Percentiles rank a stretch among this genome's conserved stretches.
Evolutionary conservation across 1,140 invertebrate genomes (phyloP).

Genomic region (Drosophila littoralis): DNA sequence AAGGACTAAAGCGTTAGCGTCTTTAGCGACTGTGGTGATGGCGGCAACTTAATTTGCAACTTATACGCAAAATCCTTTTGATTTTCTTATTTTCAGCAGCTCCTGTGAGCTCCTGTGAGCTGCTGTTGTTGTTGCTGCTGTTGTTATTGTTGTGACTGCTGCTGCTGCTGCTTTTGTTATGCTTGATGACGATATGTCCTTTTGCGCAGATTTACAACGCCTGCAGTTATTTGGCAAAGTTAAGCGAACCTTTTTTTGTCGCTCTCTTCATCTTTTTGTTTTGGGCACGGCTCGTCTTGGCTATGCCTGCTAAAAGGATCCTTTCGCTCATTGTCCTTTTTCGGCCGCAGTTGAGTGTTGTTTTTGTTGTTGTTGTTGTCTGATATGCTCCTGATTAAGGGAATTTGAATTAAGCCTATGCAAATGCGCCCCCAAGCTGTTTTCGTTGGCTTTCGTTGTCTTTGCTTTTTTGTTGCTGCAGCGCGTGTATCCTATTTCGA

Average conservation of each 20-base stretch:
- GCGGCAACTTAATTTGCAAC: conserved; percentile 79
- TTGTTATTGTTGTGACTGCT: conserved; percentile 10
- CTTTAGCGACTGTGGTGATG: conserved; percentile 7
- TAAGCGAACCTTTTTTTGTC: conserved; percentile 70
- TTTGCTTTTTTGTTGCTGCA: conserved; percentile 21
- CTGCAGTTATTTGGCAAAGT: conserved; percentile 80
- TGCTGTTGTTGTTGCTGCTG: not conserved
- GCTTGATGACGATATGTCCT: conserved; percentile 45
- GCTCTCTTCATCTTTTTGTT: conserved; percentile 10
- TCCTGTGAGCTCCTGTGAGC: not conserved
- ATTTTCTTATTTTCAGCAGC: conserved; percentile 70
- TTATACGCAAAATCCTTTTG: conserved; percentile 81
- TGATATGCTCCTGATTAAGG: conserved; percentile 72
- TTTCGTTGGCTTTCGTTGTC: conserved; percentile 30
- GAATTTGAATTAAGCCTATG: conserved; percentile 83
- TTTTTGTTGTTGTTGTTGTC: conserved; percentile 34
- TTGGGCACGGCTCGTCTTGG: conserved; percentile 34
- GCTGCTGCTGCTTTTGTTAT: conserved; percentile 34
- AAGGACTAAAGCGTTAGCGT: conserved; percentile 44
- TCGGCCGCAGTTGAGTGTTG: conserved; percentile 10
- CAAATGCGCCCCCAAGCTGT: conserved; percentile 72
- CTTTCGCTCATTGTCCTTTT: conserved; percentile 72
- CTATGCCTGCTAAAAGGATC: conserved; percentile 61
- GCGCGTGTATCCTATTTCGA: conserved; percentile 35
- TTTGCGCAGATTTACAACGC: conserved; percentile 56